A percentile compares a stretch with the other conserved stretches of the same genome.
phyloP scores from a whole-genome alignment of 2,113 vertebrate genomes.

The Gobiocypris rarus region DNA sequence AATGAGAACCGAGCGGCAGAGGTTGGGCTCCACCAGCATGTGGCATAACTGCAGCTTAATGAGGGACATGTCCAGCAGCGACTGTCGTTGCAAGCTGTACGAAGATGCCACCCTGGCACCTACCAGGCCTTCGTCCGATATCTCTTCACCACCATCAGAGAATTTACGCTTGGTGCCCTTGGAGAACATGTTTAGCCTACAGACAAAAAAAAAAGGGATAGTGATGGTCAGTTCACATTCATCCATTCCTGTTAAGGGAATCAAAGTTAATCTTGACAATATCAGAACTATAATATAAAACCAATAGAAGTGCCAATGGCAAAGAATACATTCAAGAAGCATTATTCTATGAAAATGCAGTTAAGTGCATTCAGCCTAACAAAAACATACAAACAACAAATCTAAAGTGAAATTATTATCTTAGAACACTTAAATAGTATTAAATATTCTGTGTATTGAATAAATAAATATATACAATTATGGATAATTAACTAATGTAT shows the following conservation, averaged over 20 bases:
- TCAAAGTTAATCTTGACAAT: background rate
- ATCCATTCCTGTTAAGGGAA: background rate
- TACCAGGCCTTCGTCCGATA: slow-evolving; percentile 70
- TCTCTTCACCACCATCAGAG: slow-evolving; percentile 73
- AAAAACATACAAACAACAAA: background rate
- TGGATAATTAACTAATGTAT: background rate
- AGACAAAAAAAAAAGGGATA: slow-evolving; percentile 29
- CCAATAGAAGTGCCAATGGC: background rate
- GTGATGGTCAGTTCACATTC: background rate
- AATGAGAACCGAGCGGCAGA: slow-evolving; percentile 96
- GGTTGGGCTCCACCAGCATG: slow-evolving; percentile 95
- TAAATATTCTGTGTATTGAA: background rate
- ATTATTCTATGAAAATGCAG: background rate
- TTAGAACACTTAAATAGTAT: background rate
- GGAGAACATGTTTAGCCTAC: slow-evolving; percentile 78
- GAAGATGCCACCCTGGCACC: slow-evolving; percentile 76
- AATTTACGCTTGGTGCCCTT: slow-evolving; percentile 86
- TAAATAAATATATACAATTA: background rate
- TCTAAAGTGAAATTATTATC: background rate
- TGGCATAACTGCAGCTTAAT: slow-evolving; percentile 99
- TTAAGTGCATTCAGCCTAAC: background rate
- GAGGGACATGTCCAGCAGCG: slow-evolving; percentile 95
- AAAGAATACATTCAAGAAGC: background rate
- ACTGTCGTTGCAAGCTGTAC: slow-evolving; percentile 92
- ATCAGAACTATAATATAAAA: background rate